phyloP scores from a whole-genome alignment of 2,113 vertebrate species.

The Elanus axillaris region DNA sequence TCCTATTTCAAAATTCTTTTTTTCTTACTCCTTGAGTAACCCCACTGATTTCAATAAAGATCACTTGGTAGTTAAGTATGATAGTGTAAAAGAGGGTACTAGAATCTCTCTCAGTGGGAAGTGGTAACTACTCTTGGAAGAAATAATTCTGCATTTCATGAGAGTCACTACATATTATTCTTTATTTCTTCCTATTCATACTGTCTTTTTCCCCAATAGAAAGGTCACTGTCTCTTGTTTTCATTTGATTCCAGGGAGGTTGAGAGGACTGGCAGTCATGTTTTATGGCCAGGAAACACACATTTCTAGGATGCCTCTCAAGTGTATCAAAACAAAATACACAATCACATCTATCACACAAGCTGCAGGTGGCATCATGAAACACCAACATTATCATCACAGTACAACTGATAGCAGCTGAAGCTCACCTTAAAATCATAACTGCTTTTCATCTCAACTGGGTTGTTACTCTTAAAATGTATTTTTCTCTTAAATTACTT shows the following conservation, averaged over 20 bases:
- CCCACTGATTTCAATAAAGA: not conserved
- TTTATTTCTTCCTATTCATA: not conserved
- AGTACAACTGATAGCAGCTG: not conserved
- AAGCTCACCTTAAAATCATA: not conserved
- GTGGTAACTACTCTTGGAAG: not conserved
- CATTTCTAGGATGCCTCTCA: not conserved
- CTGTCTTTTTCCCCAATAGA: not conserved
- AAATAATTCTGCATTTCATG: not conserved
- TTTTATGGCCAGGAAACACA: not conserved
- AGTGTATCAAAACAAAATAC: not conserved
- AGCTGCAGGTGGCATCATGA: slow-evolving; percentile 20
- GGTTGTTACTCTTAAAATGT: not conserved
- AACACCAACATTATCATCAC: not conserved
- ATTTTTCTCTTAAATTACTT: not conserved
- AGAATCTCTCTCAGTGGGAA: not conserved
- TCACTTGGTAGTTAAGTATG: not conserved
- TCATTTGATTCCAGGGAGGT: not conserved
- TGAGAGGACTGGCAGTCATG: not conserved
- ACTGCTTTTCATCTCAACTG: not conserved
- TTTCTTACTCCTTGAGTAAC: not conserved
- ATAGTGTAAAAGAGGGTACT: not conserved
- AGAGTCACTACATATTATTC: not conserved
- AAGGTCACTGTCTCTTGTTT: not conserved
- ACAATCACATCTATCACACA: not conserved
- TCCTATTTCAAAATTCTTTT: not conserved